phyloP scores from a whole-genome alignment of 2,888 invertebrate genomes.

The Caenorhabditis sinica region DNA sequence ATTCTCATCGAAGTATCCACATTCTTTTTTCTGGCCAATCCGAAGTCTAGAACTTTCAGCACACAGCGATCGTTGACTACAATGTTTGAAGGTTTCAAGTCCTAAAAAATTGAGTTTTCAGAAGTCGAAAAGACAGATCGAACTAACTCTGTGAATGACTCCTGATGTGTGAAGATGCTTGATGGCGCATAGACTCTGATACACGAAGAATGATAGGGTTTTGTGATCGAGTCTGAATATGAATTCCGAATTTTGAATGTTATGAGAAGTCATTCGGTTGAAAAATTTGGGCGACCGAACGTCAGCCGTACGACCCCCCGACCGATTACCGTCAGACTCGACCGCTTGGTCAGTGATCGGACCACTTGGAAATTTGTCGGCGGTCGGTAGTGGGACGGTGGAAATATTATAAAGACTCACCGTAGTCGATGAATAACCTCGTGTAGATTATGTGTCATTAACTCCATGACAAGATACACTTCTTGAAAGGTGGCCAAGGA shows the following conservation, averaged over 20 bases:
- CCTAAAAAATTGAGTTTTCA: constrained; percentile 87
- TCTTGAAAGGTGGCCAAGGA: constrained; percentile 98
- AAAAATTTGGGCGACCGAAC: too few relatives aligned
- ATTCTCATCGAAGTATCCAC: constrained; percentile 92
- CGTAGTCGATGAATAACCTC: constrained; percentile 70
- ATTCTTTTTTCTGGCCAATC: constrained; percentile 92
- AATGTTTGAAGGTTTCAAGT: constrained; percentile 99
- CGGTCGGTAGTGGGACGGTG: background rate
- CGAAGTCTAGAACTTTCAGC: constrained; percentile 98
- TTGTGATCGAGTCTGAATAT: constrained; percentile 91
- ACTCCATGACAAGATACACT: constrained; percentile 96
- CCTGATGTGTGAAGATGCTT: constrained; percentile 99
- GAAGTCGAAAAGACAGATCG: background rate
- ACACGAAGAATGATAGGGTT: constrained; percentile 98
- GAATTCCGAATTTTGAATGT: background rate
- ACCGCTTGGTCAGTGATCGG: too few relatives aligned
- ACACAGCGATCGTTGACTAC: constrained; percentile 99
- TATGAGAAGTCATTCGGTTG: too few relatives aligned
- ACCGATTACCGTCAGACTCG: too few relatives aligned
- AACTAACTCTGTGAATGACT: constrained; percentile 82
- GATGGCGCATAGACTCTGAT: constrained; percentile 99
- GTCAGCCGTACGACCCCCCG: too few relatives aligned
- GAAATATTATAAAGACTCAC: too few relatives aligned
- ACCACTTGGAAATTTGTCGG: too few relatives aligned
- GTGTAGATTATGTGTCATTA: constrained; percentile 76